Base-by-base conservation (phyloP, 2,797 vertebrate species). In the Siniperca obscura region DNA sequence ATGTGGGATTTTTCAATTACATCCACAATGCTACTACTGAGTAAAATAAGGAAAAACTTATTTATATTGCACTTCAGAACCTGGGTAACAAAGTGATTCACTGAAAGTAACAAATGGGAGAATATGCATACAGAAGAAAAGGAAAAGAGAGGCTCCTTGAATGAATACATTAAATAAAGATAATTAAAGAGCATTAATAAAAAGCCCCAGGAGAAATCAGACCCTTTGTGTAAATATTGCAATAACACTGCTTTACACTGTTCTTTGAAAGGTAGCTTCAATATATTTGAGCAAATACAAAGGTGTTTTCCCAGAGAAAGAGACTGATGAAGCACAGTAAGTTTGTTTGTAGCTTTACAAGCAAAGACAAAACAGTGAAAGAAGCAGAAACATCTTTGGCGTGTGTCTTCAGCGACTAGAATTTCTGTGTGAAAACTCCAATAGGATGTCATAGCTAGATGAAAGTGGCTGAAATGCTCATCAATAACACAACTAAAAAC, bases 1-100 rank as follows among this genome's bases (percentile, higher is more conserved):
- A 57, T 25, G 22, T 22, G 21, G 40, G 27, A 13, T 38, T 78
- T 71, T 70, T 55, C 17, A 59, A 76, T 78, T 73, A 80, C 1
- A 30, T 40, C 27, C 27, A 57, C 21, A 67, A 60, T 65, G 16
- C 4, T 27, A 12, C 65, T 42, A 44, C 5, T 21, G 2, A 74
- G 46, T 30, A 56, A 70, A 57, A 52, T 22, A 40, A 34, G 25
- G 19, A n/a, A 52, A 42, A 42, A 8, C 9, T 61, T 22, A n/a
- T 64, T 60, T 42, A 46, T 40, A 40, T 0, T 17, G 44, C 56
- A 40, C 7, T 46, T 62, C 5, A 21, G 44, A 75, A 71, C n/a
- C 38, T 73, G 34, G 19, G 12, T 14, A 56, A 27, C 30, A 70
- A 68, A 73, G 34, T 25, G n/a, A 36, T 68, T 60, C 11, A 25